A percentile compares a stretch with the other conserved stretches of the same genome.
Conservation (phyloP, 1,140 invertebrate genomes). For the Drosophila bocqueti region DNA sequence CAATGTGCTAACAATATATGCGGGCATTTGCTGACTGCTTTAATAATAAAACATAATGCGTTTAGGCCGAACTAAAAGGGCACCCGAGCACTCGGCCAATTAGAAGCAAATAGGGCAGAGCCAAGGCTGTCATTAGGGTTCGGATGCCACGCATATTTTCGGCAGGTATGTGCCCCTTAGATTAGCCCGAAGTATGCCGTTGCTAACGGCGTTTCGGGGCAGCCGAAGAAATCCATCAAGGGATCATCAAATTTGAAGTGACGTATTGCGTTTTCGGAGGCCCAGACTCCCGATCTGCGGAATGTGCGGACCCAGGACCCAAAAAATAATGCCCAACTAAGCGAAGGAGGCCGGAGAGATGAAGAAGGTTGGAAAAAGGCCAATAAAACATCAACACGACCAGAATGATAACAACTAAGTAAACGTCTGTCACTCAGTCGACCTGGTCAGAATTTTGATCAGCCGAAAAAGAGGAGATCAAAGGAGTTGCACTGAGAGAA, state of each 20-base stretch:
- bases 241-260: conserved; percentile 75
- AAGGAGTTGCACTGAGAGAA: conserved; percentile 19
- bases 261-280: conserved; percentile 62
- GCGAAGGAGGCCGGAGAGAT: conserved; percentile 1
- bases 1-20: conserved; percentile 38
- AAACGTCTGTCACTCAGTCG: conserved; percentile 79
- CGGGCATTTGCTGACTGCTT: conserved; percentile 37
- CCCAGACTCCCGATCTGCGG: conserved; percentile 30
- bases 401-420: conserved; percentile 82
- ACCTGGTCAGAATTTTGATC: conserved; percentile 78
- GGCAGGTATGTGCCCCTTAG: conserved; percentile 65
- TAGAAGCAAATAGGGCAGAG: conserved; percentile 70
- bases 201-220: conserved; percentile 69
- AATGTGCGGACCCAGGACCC: conserved; percentile 46
- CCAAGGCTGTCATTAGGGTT: conserved; percentile 58
- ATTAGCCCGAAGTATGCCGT: conserved; percentile 63
- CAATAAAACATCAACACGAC: conserved; percentile 82
- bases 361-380: conserved; percentile 22
- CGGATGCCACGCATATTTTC: conserved; percentile 66
- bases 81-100: conserved; percentile 40
- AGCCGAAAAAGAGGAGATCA: conserved; percentile 57
- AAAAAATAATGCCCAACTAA: conserved; percentile 51
- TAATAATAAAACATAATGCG: conserved; percentile 60
- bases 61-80: conserved; percentile 69
- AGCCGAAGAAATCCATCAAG: conserved; percentile 71